These are phyloP conservation scores for Octodonta nipae DNA, from an alignment of 2,888 invertebrate genomes.

Conservation along the genomic window DNA sequence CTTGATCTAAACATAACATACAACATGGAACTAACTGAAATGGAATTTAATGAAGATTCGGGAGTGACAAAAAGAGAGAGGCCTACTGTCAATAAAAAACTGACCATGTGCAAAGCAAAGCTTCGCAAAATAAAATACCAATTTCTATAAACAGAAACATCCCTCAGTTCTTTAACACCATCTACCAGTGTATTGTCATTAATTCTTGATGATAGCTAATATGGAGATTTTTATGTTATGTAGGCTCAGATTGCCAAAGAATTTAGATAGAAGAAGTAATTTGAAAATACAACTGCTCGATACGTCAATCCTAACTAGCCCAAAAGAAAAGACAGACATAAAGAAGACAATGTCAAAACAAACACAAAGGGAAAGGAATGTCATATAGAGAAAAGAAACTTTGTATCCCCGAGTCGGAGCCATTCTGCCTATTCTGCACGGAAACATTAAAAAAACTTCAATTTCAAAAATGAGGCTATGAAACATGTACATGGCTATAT, in stretches of 20 bases:
- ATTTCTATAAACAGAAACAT: not conserved
- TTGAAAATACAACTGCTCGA: not conserved
- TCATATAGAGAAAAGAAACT: not conserved
- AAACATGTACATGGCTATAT: no score
- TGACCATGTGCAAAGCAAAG: not conserved
- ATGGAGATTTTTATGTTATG: conserved; percentile 1
- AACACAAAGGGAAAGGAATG: conserved; percentile 1
- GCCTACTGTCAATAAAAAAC: not conserved
- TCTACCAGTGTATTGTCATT: not conserved
- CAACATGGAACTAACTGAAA: no score
- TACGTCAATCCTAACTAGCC: not conserved
- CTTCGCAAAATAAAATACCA: conserved; percentile 1
- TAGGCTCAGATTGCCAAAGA: conserved; percentile 1
- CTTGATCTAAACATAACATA: no score
- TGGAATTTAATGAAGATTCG: conserved; percentile 1
- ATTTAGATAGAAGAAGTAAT: conserved; percentile 1
- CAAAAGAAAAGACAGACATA: not conserved
- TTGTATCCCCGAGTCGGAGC: not conserved
- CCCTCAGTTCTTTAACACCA: no score
- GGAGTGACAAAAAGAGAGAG: not conserved
- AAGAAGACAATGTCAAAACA: not conserved
- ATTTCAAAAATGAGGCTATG: no score
- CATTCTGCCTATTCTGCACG: conserved; percentile 1
- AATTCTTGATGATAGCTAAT: conserved; percentile 1
- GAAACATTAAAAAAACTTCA: no score